Evolutionary conservation across 2,113 vertebrate genomes (phyloP).

Genomic region (Etheostoma cragini): DNA sequence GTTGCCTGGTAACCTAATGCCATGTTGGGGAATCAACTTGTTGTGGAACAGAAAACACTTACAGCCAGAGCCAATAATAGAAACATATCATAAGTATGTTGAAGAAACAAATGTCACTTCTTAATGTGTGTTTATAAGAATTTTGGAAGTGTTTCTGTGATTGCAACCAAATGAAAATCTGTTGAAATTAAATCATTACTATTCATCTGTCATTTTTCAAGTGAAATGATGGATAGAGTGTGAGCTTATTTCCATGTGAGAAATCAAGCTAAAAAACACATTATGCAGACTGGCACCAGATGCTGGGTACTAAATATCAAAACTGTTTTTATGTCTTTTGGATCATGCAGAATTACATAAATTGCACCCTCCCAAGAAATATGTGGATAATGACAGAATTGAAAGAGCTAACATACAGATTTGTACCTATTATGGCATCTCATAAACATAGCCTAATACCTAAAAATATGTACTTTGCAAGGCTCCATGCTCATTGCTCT

Average conservation of each 20-base stretch:
- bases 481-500: neutral
- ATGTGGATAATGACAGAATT: slow-evolving; percentile 16
- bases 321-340: slow-evolving; percentile 36
- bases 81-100: slow-evolving; percentile 35
- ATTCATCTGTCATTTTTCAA: slow-evolving; percentile 58
- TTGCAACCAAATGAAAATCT: neutral
- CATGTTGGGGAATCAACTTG: slow-evolving; percentile 75
- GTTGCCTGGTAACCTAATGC: slow-evolving; percentile 80
- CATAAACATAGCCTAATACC: neutral
- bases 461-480: neutral
- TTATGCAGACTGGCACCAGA: slow-evolving; percentile 36
- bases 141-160: slow-evolving; percentile 40
- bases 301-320: slow-evolving; percentile 36
- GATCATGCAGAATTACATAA: slow-evolving; percentile 32
- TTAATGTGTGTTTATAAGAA: neutral
- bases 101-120: slow-evolving; percentile 24
- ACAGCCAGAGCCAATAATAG: slow-evolving; percentile 75
- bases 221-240: slow-evolving; percentile 46
- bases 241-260: slow-evolving; percentile 66
- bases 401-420: neutral
- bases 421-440: neutral
- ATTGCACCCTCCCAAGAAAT: slow-evolving; percentile 5
- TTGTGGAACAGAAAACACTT: slow-evolving; percentile 77
- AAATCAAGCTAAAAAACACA: slow-evolving; percentile 57
- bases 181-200: slow-evolving; percentile 57